These are phyloP conservation scores for Eristalis pertinax DNA, from an alignment of 2,888 invertebrate species.

Conservation along the genomic window DNA sequence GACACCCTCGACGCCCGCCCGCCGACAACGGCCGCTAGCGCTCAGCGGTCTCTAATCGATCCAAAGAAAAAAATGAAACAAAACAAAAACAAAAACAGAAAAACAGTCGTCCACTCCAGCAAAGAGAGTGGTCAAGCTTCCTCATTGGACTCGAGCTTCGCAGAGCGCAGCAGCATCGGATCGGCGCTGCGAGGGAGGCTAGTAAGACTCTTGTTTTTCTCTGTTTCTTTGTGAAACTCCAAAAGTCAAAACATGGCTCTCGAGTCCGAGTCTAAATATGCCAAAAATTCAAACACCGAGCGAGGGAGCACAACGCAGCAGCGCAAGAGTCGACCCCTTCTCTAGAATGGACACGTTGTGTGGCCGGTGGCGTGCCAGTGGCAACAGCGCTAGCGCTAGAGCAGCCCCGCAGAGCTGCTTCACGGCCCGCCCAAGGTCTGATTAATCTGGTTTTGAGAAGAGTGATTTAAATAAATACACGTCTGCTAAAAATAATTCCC, in stretches of 20 bases:
- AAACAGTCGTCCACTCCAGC: neutral
- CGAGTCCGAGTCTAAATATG: neutral
- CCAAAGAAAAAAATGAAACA: slow-evolving; percentile 21
- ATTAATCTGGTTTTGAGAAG: slow-evolving; percentile 62
- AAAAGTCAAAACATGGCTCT: slow-evolving; percentile 28
- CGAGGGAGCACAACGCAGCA: neutral
- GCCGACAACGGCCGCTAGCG: no score
- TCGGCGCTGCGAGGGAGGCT: neutral
- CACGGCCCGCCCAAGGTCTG: slow-evolving; percentile 52
- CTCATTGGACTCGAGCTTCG: neutral
- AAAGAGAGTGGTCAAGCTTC: neutral
- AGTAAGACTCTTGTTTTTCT: neutral
- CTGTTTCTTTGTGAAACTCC: slow-evolving; percentile 17
- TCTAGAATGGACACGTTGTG: neutral
- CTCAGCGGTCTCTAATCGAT: slow-evolving; percentile 29
- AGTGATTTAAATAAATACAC: slow-evolving; percentile 55
- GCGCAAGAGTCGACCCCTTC: neutral
- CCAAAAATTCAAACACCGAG: neutral
- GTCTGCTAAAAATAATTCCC: slow-evolving; percentile 34
- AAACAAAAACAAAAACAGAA: neutral
- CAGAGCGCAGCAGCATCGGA: neutral
- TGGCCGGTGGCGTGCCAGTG: no score
- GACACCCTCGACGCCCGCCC: slow-evolving; percentile 2
- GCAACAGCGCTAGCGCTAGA: no score
- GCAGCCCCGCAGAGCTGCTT: neutral